These are phyloP conservation scores for Chrysolina haemoptera DNA, from an alignment of 2,888 invertebrate genomes.

Conservation along the genomic window DNA sequence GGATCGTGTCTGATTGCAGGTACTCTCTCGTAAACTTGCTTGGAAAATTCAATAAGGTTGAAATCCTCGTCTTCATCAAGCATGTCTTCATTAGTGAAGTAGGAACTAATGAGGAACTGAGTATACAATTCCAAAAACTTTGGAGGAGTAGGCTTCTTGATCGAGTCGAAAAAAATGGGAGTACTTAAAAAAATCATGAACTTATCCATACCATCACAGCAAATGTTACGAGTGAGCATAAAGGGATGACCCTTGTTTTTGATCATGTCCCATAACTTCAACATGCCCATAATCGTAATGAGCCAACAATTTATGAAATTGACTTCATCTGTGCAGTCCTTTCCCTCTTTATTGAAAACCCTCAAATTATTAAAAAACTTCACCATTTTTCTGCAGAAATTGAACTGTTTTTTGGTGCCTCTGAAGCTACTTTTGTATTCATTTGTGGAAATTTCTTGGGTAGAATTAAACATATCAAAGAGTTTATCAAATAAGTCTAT, in stretches of 20 bases:
- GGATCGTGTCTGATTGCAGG: not conserved
- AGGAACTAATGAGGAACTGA: conserved; percentile 10
- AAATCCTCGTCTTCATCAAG: not conserved
- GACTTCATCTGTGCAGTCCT: conserved; percentile 30
- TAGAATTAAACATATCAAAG: conserved; percentile 35
- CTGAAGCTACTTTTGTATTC: conserved; percentile 29
- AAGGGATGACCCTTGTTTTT: conserved; percentile 8
- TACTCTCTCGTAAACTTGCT: conserved; percentile 5
- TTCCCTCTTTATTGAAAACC: conserved; percentile 15
- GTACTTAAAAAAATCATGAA: conserved; percentile 11
- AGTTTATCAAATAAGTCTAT: conserved; percentile 30
- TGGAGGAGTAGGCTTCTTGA: not conserved
- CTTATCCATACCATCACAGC: conserved; percentile 30
- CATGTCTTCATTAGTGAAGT: conserved; percentile 9
- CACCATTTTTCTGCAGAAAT: conserved; percentile 18
- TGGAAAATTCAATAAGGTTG: not conserved
- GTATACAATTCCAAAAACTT: conserved; percentile 1
- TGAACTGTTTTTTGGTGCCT: conserved; percentile 30
- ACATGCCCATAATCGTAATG: conserved; percentile 31
- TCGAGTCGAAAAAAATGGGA: not conserved
- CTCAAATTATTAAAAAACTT: conserved; percentile 22
- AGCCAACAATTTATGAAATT: conserved; percentile 37
- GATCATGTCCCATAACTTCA: conserved; percentile 37
- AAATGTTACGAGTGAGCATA: conserved; percentile 31
- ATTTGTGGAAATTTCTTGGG: conserved; percentile 13